Percentiles rank a stretch among this genome's conserved stretches.
phyloP scores from a whole-genome alignment of 1,140 invertebrate genomes.

The Matsumurasca onukii region DNA sequence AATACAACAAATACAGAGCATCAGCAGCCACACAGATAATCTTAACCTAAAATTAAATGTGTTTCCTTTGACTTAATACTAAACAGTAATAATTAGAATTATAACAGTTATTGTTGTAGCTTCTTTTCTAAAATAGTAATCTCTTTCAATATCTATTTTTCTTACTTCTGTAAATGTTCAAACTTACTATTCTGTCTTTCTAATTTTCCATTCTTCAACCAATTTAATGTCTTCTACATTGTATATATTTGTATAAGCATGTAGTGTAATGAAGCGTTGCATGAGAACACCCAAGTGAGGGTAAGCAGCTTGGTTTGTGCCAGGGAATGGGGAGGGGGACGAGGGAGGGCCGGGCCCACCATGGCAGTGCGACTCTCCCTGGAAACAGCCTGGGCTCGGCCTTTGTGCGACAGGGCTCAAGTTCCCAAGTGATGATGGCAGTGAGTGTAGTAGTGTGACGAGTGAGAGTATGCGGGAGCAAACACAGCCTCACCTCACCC shows the following conservation, averaged over 20 bases:
- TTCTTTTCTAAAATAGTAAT: too few relatives aligned
- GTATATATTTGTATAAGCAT: background rate
- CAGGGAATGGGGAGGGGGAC: conserved; percentile 59
- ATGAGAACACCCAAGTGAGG: conserved; percentile 18
- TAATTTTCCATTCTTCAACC: background rate
- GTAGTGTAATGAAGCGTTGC: background rate
- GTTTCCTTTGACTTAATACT: too few relatives aligned
- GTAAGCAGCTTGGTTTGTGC: conserved; percentile 35
- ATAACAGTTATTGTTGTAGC: too few relatives aligned
- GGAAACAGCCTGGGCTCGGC: conserved; percentile 53
- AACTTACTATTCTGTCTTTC: too few relatives aligned
- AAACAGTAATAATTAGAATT: too few relatives aligned
- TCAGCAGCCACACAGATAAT: too few relatives aligned
- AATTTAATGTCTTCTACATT: too few relatives aligned
- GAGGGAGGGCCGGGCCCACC: conserved; percentile 56
- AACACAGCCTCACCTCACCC: conserved; percentile 39
- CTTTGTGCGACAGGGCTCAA: conserved; percentile 57
- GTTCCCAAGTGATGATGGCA: conserved; percentile 68
- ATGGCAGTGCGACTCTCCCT: conserved; percentile 61
- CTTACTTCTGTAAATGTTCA: too few relatives aligned
- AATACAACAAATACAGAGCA: too few relatives aligned
- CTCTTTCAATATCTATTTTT: too few relatives aligned
- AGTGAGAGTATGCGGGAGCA: conserved; percentile 66
- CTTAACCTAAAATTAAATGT: too few relatives aligned
- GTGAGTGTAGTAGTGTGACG: conserved; percentile 75